A percentile compares a stretch with the other conserved stretches of the same genome.
Evolutionary conservation across 2,888 invertebrate genomes (phyloP).

Genomic region (Spicauda simplicius): DNA sequence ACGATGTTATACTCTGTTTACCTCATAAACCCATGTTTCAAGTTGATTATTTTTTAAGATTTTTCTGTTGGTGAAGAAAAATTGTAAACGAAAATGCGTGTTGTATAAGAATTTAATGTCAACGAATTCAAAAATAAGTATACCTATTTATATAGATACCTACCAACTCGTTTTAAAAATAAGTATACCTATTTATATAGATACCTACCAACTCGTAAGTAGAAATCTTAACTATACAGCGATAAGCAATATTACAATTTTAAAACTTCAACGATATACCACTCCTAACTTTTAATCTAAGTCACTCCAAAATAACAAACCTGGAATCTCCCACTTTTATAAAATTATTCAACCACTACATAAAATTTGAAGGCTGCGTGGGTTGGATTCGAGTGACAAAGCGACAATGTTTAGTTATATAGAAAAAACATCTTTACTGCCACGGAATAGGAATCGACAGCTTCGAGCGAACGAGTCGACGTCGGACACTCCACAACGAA

Average conservation of each 20-base stretch:
- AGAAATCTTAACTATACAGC: background rate
- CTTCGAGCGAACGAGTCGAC: constrained; percentile 4
- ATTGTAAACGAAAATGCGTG: too few species aligned
- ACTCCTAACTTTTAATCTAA: background rate
- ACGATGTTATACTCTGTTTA: constrained; percentile 18
- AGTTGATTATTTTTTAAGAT: background rate
- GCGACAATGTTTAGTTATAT: constrained; percentile 46
- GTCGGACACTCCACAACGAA: constrained; percentile 55
- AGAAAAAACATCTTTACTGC: constrained; percentile 45
- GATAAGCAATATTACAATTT: too few species aligned
- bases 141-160: too few species aligned
- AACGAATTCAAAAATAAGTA: too few species aligned
- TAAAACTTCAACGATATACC: too few species aligned
- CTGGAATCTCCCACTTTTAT: constrained; percentile 30
- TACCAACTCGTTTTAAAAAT: too few species aligned
- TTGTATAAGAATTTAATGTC: too few species aligned
- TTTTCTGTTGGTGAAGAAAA: background rate
- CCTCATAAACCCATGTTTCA: background rate
- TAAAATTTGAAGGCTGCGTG: constrained; percentile 59
- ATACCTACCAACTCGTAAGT: too few species aligned
- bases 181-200: too few species aligned
- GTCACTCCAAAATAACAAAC: constrained; percentile 9
- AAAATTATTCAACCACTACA: constrained; percentile 58
- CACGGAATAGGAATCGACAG: constrained; percentile 24
- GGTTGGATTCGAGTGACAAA: constrained; percentile 62